A percentile compares a stretch with the other conserved stretches of the same genome.
Conservation (phyloP, 2,888 invertebrate species). For the Pseudolycoriella hygida region DNA sequence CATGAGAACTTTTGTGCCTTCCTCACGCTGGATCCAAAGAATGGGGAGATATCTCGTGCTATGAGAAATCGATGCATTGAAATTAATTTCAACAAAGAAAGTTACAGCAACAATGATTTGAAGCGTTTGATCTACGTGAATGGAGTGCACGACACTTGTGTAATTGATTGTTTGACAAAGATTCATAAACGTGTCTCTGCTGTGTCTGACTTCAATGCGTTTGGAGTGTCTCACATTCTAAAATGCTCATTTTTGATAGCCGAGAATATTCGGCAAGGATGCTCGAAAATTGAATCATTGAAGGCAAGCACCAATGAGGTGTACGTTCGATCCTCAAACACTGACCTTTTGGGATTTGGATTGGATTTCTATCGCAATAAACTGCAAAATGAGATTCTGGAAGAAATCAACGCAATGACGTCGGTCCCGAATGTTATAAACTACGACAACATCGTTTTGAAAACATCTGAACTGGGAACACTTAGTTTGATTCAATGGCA, state of each 20-base stretch:
- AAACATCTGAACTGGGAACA: conserved; percentile 17
- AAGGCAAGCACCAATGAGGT: conserved; percentile 26
- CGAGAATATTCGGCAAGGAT: conserved; percentile 23
- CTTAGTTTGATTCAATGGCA: conserved; percentile 22
- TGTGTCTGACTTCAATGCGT: conserved; percentile 22
- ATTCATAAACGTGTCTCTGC: conserved; percentile 28
- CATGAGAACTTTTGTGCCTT: conserved; percentile 87
- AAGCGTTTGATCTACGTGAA: conserved; percentile 33
- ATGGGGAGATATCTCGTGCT: conserved; percentile 92
- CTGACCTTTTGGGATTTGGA: conserved; percentile 25
- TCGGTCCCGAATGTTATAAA: conserved; percentile 11
- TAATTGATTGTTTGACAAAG: conserved; percentile 30
- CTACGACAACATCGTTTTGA: conserved; percentile 18
- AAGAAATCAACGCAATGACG: conserved; percentile 7
- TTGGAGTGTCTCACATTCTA: conserved; percentile 23
- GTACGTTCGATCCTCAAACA: conserved; percentile 24
- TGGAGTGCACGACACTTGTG: conserved; percentile 27
- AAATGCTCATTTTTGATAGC: conserved; percentile 23
- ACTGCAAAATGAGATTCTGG: conserved; percentile 21
- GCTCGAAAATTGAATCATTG: conserved; percentile 20
- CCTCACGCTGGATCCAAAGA: conserved; percentile 83
- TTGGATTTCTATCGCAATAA: conserved; percentile 24
- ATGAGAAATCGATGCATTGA: conserved; percentile 98
- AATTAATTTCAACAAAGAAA: conserved; percentile 35
- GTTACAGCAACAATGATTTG: conserved; percentile 28